Conservation (phyloP, 2,888 invertebrate genomes). For the Abrostola triplasia region DNA sequence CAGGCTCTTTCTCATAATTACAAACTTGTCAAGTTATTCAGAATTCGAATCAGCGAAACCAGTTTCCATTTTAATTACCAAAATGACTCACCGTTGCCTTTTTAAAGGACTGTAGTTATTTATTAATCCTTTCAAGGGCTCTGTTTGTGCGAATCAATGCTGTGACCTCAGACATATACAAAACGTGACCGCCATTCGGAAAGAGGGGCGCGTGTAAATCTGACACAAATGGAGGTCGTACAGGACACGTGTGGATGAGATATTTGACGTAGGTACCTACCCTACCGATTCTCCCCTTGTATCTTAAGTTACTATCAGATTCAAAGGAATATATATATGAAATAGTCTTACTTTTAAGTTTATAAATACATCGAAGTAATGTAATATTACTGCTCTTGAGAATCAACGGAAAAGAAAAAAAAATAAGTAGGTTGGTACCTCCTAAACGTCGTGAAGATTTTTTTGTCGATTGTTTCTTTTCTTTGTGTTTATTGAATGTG, state of each 20-base stretch:
- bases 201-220: slow-evolving; percentile 47
- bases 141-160: slow-evolving; percentile 23
- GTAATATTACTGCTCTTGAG: too few species aligned
- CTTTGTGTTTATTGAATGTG: too few species aligned
- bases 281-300: slow-evolving; percentile 5
- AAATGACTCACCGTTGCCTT: neutral
- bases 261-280: slow-evolving; percentile 24
- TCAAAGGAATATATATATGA: neutral
- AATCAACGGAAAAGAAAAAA: too few species aligned
- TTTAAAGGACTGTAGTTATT: neutral
- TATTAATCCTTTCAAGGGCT: neutral
- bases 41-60: neutral
- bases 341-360: too few species aligned
- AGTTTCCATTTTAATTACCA: neutral
- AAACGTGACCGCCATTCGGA: slow-evolving; percentile 58
- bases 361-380: too few species aligned
- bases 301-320: neutral
- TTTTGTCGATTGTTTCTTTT: too few species aligned
- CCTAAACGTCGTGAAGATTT: too few species aligned
- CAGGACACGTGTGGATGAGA: slow-evolving; percentile 38
- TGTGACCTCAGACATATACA: slow-evolving; percentile 40
- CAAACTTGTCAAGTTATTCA: neutral
- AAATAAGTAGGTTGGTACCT: too few species aligned
- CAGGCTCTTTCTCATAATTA: too few species aligned
- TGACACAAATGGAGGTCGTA: slow-evolving; percentile 51